Evolutionary conservation across 2,888 invertebrate genomes (phyloP), one percentile per base, ranked within the genome.

Genomic region (Zygothrica quintamaculata): DNA sequence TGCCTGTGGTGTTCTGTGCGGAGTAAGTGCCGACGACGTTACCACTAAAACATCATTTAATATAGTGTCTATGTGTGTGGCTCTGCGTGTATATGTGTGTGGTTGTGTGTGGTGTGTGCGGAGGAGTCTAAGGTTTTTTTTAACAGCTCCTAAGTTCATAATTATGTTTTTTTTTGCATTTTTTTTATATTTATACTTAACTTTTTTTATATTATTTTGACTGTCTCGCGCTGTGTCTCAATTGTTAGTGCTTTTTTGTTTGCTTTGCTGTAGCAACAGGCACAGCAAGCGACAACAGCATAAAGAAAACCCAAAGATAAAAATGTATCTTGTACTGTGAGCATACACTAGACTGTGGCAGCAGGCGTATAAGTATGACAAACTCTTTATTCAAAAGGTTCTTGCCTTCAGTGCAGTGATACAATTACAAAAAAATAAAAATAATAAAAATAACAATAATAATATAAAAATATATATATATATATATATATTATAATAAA

Each of bases 401-500:
- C 82, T 84, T 85, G 74, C 85, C 84, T 84, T 85, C 84, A 58
- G 58, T 66, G 52, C 60, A 62, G 72, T 67, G 76, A 82, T 88
- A 69, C 65, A 84, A 79, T 87, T 82, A 81, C 77, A 79, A 76
- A 34, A 62, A 62, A 64, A 43, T 50, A 18, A 36, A 52, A 26
- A 7, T 43, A 55, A 42, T 40, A 55, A 40, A 33, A 52, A 43
- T 52, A 65, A 51, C 48, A 55, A 5, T 22, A 22, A 22, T 22
- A 22, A 16, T 46, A 55, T 44, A 26, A 34, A n/a, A 53, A 36
- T 3, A 12, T 3, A 3, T 5, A 9, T 13, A 53, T 16, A n/a
- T n/a, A n/a, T n/a, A n/a, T n/a, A n/a, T n/a, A n/a, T n/a, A 61
- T n/a, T 26, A 42, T 16, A 48, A 43, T 42, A 31, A 11, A 44